Percentiles rank a stretch among this genome's conserved stretches.
Conservation (phyloP, 2,113 vertebrate species). For the Gobius niger region DNA sequence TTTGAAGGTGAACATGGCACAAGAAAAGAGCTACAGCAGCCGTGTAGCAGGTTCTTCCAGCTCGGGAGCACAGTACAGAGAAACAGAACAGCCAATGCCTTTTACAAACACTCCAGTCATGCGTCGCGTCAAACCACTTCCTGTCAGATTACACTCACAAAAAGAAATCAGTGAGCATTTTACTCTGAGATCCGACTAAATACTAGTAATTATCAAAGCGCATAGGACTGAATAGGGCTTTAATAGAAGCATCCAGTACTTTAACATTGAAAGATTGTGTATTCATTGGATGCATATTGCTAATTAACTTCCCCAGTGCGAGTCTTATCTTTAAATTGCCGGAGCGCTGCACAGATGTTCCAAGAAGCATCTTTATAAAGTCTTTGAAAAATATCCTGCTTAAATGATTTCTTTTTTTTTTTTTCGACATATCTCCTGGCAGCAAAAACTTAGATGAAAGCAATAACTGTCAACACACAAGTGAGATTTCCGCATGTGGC, state of each 20-base stretch:
- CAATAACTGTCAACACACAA: conserved; percentile 41
- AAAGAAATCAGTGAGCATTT: conserved; percentile 65
- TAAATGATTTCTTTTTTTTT: conserved; percentile 29
- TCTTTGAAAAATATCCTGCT: conserved; percentile 34
- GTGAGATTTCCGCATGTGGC: conserved; percentile 34
- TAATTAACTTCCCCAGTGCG: conserved; percentile 64
- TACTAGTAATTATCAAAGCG: conserved; percentile 47
- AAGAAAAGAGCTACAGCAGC: conserved; percentile 18
- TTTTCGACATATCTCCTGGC: conserved; percentile 12
- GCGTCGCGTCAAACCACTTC: conserved; percentile 69
- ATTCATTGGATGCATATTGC: conserved; percentile 68
- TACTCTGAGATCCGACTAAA: conserved; percentile 45
- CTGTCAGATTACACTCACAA: conserved; percentile 59
- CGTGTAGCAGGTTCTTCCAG: conserved; percentile 34
- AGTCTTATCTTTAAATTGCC: conserved; percentile 61
- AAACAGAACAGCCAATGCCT: conserved; percentile 53
- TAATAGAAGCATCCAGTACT: conserved; percentile 49
- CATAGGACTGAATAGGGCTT: conserved; percentile 44
- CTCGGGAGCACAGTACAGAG: conserved; percentile 47
- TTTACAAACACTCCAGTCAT: conserved; percentile 57
- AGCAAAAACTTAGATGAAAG: conserved; percentile 45
- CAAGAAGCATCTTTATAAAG: conserved; percentile 54
- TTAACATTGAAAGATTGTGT: conserved; percentile 49
- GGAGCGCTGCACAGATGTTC: conserved; percentile 64
- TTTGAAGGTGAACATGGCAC: conserved; percentile 12